Base-by-base conservation (phyloP, 2,113 vertebrate species). In the Neogobius melanostomus region DNA sequence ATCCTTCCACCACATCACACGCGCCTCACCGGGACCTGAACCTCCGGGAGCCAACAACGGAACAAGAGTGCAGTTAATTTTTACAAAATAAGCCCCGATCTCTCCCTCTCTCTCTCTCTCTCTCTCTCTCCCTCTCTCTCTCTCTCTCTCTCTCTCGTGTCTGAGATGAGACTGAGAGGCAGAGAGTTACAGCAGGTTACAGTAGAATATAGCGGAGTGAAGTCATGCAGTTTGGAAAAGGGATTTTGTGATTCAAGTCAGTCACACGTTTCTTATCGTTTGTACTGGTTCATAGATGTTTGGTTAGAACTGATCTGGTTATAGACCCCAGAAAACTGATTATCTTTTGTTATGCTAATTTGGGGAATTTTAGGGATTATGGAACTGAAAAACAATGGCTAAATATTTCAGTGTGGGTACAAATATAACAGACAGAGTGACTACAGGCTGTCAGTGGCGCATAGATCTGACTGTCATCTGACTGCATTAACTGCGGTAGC, bases 1-100 rank as follows among this genome's bases (percentile, higher is more conserved):
- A 76, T 70, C 69, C 72, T 74, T 72, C 16, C 48, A n/a, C 48
- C 45, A 81, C 74, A 70, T 77, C 69, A 75, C 56, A 76, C 67
- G 63, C 67, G 67, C 76, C 79, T 69, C 75, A 74, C 83, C 79
- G 77, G 36, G 79, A 82, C 71, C 68, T 49, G 57, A 77, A 56
- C 66, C 77, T 47, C 15, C 8, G 21, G 68, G 75, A 75, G 74
- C 68, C 48, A 45, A 52, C 45, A n/a, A 44, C 62, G 64, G 11
- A 60, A 70, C 56, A 28, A 21, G 61, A 68, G 42, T 56, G 15
- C 73, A 48, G 16, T 57, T 53, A 16, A 17, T 53, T 53, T 8
- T 17, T 7, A 28, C 12, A 15, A 16, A 49, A 56, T 64, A 42
- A 47, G 28, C 3, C 28, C 28, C 28, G 28, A 36, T 36, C 28